Percentiles rank a stretch among this genome's conserved stretches.
Conservation (phyloP, 92 coral and sea anemone genomes). For the Palythoa heliodiscus region DNA sequence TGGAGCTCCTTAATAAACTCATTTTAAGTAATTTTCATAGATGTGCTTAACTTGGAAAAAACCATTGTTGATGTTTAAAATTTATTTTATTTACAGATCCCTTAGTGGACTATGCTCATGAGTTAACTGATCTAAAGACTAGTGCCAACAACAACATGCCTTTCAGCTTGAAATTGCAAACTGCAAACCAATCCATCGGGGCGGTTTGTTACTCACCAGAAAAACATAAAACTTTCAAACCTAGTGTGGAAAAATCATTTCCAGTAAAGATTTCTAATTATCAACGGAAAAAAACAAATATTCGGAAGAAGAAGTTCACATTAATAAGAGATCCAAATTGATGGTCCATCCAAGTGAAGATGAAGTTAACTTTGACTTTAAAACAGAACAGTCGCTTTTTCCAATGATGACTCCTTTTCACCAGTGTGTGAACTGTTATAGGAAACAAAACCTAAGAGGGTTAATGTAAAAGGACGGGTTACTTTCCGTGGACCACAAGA, state of each 20-base stretch:
- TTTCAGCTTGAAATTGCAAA: slow-evolving; percentile 59
- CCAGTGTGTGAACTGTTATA: background rate
- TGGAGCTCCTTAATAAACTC: no score
- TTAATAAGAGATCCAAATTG: slow-evolving; percentile 54
- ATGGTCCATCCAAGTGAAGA: slow-evolving; percentile 37
- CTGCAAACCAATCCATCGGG: slow-evolving; percentile 32
- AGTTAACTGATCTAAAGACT: slow-evolving; percentile 59
- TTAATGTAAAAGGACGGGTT: slow-evolving; percentile 25
- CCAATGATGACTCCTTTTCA: background rate
- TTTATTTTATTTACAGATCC: slow-evolving; percentile 28
- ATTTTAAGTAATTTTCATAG: no score
- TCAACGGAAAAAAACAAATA: slow-evolving; percentile 55
- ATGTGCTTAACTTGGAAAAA: background rate
- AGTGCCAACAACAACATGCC: slow-evolving; percentile 59
- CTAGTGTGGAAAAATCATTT: slow-evolving; percentile 56
- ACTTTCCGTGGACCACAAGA: slow-evolving; percentile 42
- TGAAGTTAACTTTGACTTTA: slow-evolving; percentile 41
- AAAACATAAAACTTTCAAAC: slow-evolving; percentile 56
- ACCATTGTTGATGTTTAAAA: background rate
- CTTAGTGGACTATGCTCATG: slow-evolving; percentile 60
- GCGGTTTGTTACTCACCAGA: slow-evolving; percentile 75
- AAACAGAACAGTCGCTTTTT: background rate
- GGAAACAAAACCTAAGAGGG: background rate
- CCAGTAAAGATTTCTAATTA: slow-evolving; percentile 61
- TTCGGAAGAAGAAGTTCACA: slow-evolving; percentile 59